Evolutionary conservation across 2,888 invertebrate species (phyloP), one percentile per base, ranked within the genome.

Genomic region (Globia sparganii): DNA sequence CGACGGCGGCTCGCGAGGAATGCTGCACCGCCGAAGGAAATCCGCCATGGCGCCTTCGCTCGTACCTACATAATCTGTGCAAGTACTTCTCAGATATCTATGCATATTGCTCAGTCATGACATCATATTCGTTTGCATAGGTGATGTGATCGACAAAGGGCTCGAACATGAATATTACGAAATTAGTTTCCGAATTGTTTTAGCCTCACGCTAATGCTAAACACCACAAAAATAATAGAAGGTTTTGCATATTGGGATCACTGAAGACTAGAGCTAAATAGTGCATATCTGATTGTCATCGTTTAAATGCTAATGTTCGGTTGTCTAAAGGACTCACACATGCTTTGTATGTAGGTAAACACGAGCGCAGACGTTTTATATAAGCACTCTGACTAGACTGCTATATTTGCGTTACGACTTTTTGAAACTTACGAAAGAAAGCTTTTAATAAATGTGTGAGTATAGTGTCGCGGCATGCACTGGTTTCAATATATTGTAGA

Each of bases 21-120:
- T 96, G 94, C 90, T 94, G 95, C 95, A 94, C 92, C 90, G 92
- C 90, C 93, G 94, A 94, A 95, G 95, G 96, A 96, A 96, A 96
- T 96, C 96, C 96, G 96, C 94, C 92, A 93, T 90, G 94, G 94
- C 94, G 95, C 94, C 93, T 92, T 91, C 89, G 88, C 91, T 90
- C 87, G 91, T 93, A 92, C 92, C 92, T 93, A 92, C 91, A 91
- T 91, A 91, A 87, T 83, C 83, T 78, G 77, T 86, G 73, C 74
- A 76, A 73, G 71, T 76, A 89, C 83, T 89, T 90, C 90, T 90
- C 90, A 90, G 90, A 89, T 92, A 90, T 85, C 90, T 91, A 87
- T 86, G 88, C 86, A 87, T 92, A 88, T 89, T 90, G 88, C 88
- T 91, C 88, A 89, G 87, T 86, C 90, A 91, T 95, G 95, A 95